Evolutionary conservation across 1,140 invertebrate genomes (phyloP), one percentile per base, ranked within the genome.

Genomic region (Anoplolepis gracilipes): DNA sequence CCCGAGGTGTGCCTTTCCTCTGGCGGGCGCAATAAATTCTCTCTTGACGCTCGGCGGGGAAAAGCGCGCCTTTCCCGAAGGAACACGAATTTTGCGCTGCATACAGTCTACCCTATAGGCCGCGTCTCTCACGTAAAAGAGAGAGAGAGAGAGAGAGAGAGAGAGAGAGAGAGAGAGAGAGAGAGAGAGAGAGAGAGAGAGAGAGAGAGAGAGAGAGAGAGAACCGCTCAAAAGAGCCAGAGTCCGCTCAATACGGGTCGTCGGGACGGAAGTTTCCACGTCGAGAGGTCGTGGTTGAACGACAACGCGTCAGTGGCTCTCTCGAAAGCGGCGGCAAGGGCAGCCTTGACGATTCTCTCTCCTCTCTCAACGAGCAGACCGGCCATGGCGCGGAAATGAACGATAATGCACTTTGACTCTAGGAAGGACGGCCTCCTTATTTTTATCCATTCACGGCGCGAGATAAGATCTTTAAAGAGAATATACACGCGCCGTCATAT

Each of bases 261-360:
- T 88, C 64, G 67, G 64, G 61, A 88, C 84, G 53, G 67, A 85
- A 79, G 87, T 88, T 88, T 88, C 49, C 81, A 64, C 67, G 64
- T 73, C 85, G 81, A 70, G 87, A 87, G 82, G 39, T 79, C 75
- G 65, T 61, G 84, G 81, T 75, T 75, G 82, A 65, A 85, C 65
- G 72, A 78, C 70, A 61, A 85, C 59, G 28, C 72, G 33, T 70
- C 39, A 64, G 39, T 33, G 62, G 33, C 69, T 73, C 46, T 76
- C 30, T 75, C 25, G 67, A 55, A 86, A 72, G 49, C 57, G 16
- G 25, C 33, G 33, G 62, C 42, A 16, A 2, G n/a, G n/a, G n/a
- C 46, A 2, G 25, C 36, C 49, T 28, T 16, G 49, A 57, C 55
- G n/a, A n/a, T 22, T 13, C 25, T 25, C n/a, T 59, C 25, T 70